Evolutionary conservation across 2,888 invertebrate species (phyloP), one percentile per base, ranked within the genome.

Genomic region (Drosophila putrida): DNA sequence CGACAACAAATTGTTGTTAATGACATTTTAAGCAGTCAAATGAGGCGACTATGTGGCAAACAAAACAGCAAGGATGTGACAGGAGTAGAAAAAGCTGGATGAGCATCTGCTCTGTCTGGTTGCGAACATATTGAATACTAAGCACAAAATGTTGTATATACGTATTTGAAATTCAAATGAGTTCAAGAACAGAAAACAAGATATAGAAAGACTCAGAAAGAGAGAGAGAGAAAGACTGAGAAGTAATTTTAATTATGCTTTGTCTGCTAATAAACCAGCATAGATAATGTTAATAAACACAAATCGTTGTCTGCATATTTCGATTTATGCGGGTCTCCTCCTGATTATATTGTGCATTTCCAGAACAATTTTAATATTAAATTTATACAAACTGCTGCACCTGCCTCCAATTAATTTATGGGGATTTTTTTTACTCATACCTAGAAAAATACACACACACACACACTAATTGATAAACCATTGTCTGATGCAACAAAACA

Each of bases 1-100:
- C 57, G 75, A 49, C 49, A 64, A 55, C 65, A 76, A 75, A 71
- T 62, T 59, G 54, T 62, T 65, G 35, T 71, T 57, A 76, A 59
- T 65, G 65, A 49, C 71, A 71, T 71, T 76, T 55, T 51, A 44
- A 76, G 46, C 61, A 69, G 63, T 64, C 53, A 53, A 65, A 51
- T 55, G 55, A 47, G 71, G 35, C 51, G 62, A 47, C 36, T 61
- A 47, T 59, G 54, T 38, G 51, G 6, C 31, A 46, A 28, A 25
- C 39, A 28, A 27, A 9, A 13, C 6, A 27, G 20, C n/a, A 5
- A 13, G 8, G n/a, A 47, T 13, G 28, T 9, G 44, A 10, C 4
- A 33, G 6, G 36, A 51, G 36, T 6, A 58, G 13, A 6, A 35
- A 4, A 4, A 46, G 11, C 8, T 6, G 44, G 41, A 36, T 46